Percentiles rank a stretch among this genome's conserved stretches.
phyloP scores from a whole-genome alignment of 2,113 vertebrate genomes.

The Oceanites oceanicus region DNA sequence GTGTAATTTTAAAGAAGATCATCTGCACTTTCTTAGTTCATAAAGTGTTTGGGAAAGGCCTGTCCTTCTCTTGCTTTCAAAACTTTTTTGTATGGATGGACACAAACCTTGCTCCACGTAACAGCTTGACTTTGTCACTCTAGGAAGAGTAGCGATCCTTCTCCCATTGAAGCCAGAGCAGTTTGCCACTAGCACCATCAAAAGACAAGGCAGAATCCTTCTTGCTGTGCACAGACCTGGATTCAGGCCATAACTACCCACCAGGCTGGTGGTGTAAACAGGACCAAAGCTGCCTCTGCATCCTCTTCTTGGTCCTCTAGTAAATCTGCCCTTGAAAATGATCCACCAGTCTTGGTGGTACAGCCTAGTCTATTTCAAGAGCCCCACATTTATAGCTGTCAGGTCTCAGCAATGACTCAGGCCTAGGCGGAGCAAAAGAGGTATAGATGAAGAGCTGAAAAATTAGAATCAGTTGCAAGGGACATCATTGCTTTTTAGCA shows the following conservation, averaged over 20 bases:
- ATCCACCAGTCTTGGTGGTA: fast-evolving
- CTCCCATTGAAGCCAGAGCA: not conserved
- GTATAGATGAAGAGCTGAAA: not conserved
- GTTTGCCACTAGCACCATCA: not conserved
- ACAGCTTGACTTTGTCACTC: not conserved
- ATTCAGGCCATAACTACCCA: not conserved
- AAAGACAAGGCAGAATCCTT: not conserved
- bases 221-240: not conserved
- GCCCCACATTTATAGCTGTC: not conserved
- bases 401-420: not conserved
- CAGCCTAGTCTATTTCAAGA: not conserved
- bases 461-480: no score
- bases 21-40: not conserved
- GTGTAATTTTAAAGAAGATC: not conserved
- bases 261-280: not conserved
- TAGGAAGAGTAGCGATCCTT: not conserved
- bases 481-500: not conserved
- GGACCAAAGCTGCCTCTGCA: not conserved
- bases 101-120: not conserved
- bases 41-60: not conserved
- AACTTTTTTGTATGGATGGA: not conserved
- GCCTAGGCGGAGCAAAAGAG: not conserved
- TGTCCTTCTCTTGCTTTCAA: not conserved
- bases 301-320: not conserved
- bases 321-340: not conserved